These are phyloP conservation scores for Bradynema listronoti DNA, from an alignment of 1,140 invertebrate species.

Conservation along the genomic window DNA sequence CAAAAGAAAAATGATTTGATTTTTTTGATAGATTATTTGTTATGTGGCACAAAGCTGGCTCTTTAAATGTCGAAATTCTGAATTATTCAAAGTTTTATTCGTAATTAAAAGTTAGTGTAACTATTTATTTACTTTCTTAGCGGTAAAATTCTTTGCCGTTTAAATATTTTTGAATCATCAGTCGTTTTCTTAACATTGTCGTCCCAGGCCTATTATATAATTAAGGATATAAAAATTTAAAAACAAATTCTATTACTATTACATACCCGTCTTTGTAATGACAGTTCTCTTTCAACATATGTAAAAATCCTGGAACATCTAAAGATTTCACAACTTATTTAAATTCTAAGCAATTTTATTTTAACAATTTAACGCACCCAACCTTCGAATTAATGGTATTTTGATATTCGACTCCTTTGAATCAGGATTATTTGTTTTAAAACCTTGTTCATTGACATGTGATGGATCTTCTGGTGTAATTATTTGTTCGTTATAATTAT, in stretches of 20 bases:
- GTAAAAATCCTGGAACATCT: conserved; percentile 1
- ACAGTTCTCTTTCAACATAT: neutral
- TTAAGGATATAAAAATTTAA: neutral
- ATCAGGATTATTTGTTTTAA: too few species aligned
- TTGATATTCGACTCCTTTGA: too few species aligned
- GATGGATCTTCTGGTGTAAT: neutral
- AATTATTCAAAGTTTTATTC: neutral
- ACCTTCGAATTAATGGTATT: too few species aligned
- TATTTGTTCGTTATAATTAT: neutral
- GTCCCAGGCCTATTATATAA: neutral
- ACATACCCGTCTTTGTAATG: neutral
- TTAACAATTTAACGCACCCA: neutral
- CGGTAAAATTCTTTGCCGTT: neutral
- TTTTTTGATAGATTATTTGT: too few species aligned
- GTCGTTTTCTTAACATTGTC: neutral
- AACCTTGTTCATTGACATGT: neutral
- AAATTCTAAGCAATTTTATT: neutral
- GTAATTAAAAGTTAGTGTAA: neutral
- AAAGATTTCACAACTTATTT: neutral
- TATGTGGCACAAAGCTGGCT: too few species aligned
- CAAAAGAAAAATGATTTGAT: too few species aligned
- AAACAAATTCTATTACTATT: neutral
- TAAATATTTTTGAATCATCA: neutral
- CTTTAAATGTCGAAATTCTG: neutral
- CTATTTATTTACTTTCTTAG: neutral